Base-by-base conservation (phyloP, 1,140 invertebrate species). In the Diorhabda carinulata region DNA sequence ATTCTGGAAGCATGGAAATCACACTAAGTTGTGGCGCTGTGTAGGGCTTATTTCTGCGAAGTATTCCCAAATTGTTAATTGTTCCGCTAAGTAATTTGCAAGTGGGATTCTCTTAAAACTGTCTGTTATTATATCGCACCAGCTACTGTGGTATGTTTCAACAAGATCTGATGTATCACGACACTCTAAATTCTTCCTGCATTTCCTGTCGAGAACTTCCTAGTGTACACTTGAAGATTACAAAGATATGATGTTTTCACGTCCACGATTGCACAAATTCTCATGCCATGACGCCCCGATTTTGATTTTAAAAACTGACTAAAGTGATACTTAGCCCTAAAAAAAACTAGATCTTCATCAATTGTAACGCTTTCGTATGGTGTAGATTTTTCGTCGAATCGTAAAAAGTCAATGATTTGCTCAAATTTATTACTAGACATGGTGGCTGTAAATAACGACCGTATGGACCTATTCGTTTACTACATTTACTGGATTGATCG, bases 1-100 rank as follows among this genome's bases (percentile, higher is more conserved):
- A 71, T 57, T 71, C 4, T 5, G 42, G 8, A 3, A 57, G 68
- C 45, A 25, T 25, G 25, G 25, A 25, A 25, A 25, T 25, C 25
- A 25, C 25, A 25, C 25, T 69, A 56, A 66, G 58, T 9, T 60
- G 25, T 57, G 10, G 3, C 3, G 10, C 47, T 4, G 57, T 63
- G 43, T 64, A 59, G 58, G 67, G 57, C 74, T 76, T 68, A 25
- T 77, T 77, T 64, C 71, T 70, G 2, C 82, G 80, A 81, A 63
- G 57, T 47, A 76, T 77, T 45, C 74, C 77, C 67, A 78, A 57
- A 61, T 73, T 47, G 57, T 76, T 78, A 57, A 76, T 56, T 61
- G 25, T 25, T 25, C 1, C 25, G 25, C 25, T 25, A 80, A 69
- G 64, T 66, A 69, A 57, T 75, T 40, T 43, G 67, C 73, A 8